phyloP scores from a whole-genome alignment of 2,797 vertebrate genomes.

The Lophotriccus pileatus region DNA sequence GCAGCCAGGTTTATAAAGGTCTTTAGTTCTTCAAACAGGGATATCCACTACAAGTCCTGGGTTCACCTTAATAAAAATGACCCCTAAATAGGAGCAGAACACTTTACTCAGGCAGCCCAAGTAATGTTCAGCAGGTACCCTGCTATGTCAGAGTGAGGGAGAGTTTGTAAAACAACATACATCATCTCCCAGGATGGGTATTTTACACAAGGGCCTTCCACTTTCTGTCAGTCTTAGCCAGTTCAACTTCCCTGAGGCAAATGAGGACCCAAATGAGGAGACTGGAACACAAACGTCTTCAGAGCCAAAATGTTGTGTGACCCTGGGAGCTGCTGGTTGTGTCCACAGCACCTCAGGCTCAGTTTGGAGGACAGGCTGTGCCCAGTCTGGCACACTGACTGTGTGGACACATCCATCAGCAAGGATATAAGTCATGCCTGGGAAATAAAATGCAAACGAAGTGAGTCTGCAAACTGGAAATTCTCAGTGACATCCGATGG shows the following conservation, averaged over 20 bases:
- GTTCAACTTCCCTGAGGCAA: background rate
- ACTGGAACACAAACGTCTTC: background rate
- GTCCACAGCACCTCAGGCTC: background rate
- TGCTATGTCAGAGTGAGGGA: background rate
- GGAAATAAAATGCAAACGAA: background rate
- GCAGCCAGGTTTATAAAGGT: background rate
- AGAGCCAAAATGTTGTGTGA: background rate
- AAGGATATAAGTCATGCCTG: background rate
- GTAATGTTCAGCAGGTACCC: too few relatives aligned
- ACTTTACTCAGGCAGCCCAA: background rate
- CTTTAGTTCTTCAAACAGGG: background rate
- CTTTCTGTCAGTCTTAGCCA: background rate
- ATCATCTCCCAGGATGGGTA: background rate
- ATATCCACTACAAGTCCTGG: background rate
- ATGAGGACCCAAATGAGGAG: background rate
- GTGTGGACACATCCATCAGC: background rate
- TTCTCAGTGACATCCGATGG: rapidly evolving
- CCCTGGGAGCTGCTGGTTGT: background rate
- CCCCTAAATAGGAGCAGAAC: background rate
- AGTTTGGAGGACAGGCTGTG: background rate
- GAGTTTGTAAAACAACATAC: background rate
- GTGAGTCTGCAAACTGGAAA: background rate
- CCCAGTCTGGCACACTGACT: background rate
- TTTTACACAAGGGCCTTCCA: background rate
- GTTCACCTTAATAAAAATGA: background rate